phyloP scores from a whole-genome alignment of 2,113 vertebrate species.

The Oenanthe oenanthe region DNA sequence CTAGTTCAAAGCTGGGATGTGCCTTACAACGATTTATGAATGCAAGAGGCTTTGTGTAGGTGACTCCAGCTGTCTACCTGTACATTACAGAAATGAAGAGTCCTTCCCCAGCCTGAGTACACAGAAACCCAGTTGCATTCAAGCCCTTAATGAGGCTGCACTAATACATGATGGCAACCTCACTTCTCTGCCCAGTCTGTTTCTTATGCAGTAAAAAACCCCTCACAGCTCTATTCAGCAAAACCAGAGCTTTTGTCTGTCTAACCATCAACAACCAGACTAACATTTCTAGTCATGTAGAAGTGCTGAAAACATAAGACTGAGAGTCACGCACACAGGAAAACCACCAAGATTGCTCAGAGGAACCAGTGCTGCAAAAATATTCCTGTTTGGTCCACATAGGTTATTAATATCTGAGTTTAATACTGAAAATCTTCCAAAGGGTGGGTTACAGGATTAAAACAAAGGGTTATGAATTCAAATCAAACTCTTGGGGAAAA shows the following conservation, averaged over 20 bases:
- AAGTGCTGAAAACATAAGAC: not conserved
- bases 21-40: not conserved
- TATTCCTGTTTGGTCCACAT: not conserved
- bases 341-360: rapidly evolving
- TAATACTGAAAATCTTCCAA: not conserved
- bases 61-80: not conserved
- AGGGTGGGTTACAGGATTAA: not conserved
- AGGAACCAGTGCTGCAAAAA: not conserved
- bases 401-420: not conserved
- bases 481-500: not conserved
- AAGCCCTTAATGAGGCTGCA: not conserved
- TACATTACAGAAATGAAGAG: not conserved
- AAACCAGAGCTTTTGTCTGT: not conserved
- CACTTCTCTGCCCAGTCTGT: not conserved
- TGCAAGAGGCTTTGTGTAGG: not conserved
- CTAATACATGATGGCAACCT: rapidly evolving
- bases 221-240: not conserved
- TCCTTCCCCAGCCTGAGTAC: not conserved
- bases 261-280: not conserved
- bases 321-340: rapidly evolving
- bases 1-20: not conserved
- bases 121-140: not conserved
- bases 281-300: not conserved
- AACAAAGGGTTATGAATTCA: not conserved
- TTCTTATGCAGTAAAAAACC: rapidly evolving